Base-by-base conservation (phyloP, 2,888 invertebrate species). In the Acleris sparsana region DNA sequence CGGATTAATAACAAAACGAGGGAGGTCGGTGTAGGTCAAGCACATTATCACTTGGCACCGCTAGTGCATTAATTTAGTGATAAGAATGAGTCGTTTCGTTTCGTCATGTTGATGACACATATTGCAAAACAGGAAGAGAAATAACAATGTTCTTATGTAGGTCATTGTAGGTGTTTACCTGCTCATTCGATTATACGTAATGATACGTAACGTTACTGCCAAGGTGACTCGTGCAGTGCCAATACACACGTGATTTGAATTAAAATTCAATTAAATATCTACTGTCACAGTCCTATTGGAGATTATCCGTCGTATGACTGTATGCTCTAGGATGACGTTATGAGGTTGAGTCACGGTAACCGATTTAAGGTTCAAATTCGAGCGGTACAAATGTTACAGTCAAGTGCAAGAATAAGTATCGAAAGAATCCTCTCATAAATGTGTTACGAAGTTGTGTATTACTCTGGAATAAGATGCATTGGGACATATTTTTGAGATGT, bases 11-110 rank as follows among this genome's bases (percentile, higher is more conserved):
- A 89, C 88, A 86, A 52, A 66, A 65, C 56, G 60, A 91, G 87
- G 91, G 92, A 89, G 83, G 84, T 80, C 87, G 82, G 82, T 89
- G 87, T 91, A 92, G 92, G 92, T 92, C 92, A 92, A 91, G 89
- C 86, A 84, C 85, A 83, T 89, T 88, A 87, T 88, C 86, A 82
- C 75, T 81, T 63, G 13, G 48, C 17, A 22, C 59, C 29, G 44
- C 33, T 57, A 66, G 18, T 66, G 56, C 52, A 48, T 66, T 61
- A 62, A 62, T 66, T 61, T 48, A 66, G 52, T 51, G 66, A 66
- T 66, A 66, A 66, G 62, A 66, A 66, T 61, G 56, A 53, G 16
- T 25, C 17, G 46, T 29, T 25, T 25, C 17, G 46, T 29, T 25
- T 29, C 61, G 61, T 62, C 56, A 62, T 18, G 52, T 33, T 33